Evolutionary conservation across 2,113 vertebrate genomes (phyloP), one percentile per base, ranked within the genome.

Genomic region (Poeciliopsis occidentalis): DNA sequence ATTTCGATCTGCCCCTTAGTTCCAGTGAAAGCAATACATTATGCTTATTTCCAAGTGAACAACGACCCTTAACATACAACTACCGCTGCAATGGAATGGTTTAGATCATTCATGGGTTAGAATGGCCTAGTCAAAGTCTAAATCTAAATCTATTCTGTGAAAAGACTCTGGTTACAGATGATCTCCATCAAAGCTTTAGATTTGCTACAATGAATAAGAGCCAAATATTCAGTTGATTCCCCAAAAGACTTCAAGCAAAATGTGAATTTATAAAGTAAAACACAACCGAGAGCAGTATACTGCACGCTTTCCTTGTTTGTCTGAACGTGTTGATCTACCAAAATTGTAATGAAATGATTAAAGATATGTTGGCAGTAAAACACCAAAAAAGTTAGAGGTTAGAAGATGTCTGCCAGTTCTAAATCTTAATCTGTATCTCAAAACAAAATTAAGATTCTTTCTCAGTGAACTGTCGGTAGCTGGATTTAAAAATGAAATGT

Each of bases 401-500:
- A 24, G 4, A 4, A 47, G 15, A 47, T 47, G 17, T 47, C 15
- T 47, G 13, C 0, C 3, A 13, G 39, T 41, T 41, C 44, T 15
- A 47, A 5, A 19, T 47, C 44, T 47, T 47, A 47, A 47, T 1
- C 3, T 2, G 15, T 24, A 10, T 31, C 19, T 22, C 37, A 54
- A 12, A 54, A 17, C 44, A n/a, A 26, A 1, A 5, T 26, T 19
- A 24, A 4, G 17, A 37, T 64, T 34, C 19, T 17, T 57, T 10
- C 15, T 54, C 51, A 54, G 47, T 54, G 51, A 54, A 24, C 51
- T 24, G 2, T 62, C 65, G 60, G 12, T n/a, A 37, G 51, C 15
- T 11, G 22, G 15, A 72, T 75, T 83, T 54, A 61, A 62, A 71
- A 66, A 60, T 54, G 3, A 30, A 73, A 12, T 31, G 0, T 70